Conservation (phyloP, 2,888 invertebrate species). For the Tenthredo distinguenda region DNA sequence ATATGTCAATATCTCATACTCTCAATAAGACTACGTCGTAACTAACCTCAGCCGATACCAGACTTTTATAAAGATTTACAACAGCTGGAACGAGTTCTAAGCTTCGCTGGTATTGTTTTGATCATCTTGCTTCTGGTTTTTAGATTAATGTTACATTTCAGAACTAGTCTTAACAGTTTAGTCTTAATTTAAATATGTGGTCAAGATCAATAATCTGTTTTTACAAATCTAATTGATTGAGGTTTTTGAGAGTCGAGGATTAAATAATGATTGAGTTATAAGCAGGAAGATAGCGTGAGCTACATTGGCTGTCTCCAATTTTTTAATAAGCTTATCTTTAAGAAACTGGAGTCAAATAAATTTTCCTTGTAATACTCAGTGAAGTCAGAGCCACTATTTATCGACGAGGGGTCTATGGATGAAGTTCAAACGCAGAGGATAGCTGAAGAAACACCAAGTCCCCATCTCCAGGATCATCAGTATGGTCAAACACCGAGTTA, state of each 20-base stretch:
- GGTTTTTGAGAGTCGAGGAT: neutral
- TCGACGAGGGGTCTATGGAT: conserved; percentile 74
- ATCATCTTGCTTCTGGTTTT: neutral
- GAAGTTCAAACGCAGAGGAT: conserved; percentile 75
- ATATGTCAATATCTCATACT: neutral
- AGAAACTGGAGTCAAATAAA: conserved; percentile 23
- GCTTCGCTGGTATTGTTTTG: neutral
- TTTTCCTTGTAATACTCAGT: conserved; percentile 58
- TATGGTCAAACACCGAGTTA: conserved; percentile 89
- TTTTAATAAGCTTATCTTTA: neutral
- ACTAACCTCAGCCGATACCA: neutral
- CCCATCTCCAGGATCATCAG: conserved; percentile 91
- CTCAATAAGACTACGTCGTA: neutral
- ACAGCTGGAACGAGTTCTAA: conserved; percentile 26
- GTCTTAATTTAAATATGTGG: neutral
- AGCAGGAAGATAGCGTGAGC: neutral
- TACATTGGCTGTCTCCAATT: neutral
- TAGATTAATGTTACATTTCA: neutral
- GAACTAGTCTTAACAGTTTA: neutral
- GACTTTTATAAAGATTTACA: conserved; percentile 5
- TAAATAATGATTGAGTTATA: neutral
- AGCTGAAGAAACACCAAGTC: conserved; percentile 81
- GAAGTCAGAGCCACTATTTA: conserved; percentile 70
- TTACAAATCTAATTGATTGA: neutral
- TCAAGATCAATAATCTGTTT: conserved; percentile 15